A percentile compares a stretch with the other conserved stretches of the same genome.
These are phyloP conservation scores for Ennomos fuscantarius DNA, from an alignment of 2,888 invertebrate species.

Conservation along the genomic window DNA sequence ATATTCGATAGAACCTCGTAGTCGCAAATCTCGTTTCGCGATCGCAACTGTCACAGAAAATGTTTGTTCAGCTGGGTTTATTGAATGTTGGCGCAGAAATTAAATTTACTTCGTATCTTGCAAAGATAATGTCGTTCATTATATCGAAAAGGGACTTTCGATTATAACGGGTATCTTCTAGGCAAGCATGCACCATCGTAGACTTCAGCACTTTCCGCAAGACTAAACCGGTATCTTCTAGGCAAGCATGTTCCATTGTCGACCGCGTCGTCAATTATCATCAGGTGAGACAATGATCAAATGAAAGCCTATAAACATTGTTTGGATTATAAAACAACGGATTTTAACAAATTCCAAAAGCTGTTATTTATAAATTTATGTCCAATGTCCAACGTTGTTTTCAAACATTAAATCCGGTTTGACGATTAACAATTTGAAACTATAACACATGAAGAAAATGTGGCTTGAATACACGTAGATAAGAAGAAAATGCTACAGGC, in stretches of 20 bases:
- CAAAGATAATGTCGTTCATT: constrained; percentile 10
- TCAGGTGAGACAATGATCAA: too few species aligned
- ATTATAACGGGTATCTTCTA: too few species aligned
- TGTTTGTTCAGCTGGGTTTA: constrained; percentile 49
- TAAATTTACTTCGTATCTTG: constrained; percentile 29
- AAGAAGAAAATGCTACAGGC: not conserved
- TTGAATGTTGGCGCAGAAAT: constrained; percentile 28
- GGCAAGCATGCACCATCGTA: too few species aligned
- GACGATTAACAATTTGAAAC: not conserved
- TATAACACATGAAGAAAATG: too few species aligned
- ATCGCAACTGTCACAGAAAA: constrained; percentile 27
- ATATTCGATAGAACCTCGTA: constrained; percentile 1
- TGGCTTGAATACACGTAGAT: too few species aligned
- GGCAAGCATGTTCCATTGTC: too few species aligned
- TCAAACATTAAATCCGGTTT: not conserved
- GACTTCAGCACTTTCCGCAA: too few species aligned
- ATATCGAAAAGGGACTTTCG: too few species aligned
- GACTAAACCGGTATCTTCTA: too few species aligned
- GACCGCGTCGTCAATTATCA: too few species aligned
- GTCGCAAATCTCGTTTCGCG: constrained; percentile 22
- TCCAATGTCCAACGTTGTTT: not conserved
- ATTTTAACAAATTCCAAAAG: constrained; percentile 1
- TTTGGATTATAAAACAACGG: not conserved
- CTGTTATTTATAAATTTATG: not conserved
- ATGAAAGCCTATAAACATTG: too few species aligned